Percentiles rank a stretch among this genome's conserved stretches.
phyloP scores from a whole-genome alignment of 2,797 vertebrate genomes.

The Thamnophis elegans region DNA sequence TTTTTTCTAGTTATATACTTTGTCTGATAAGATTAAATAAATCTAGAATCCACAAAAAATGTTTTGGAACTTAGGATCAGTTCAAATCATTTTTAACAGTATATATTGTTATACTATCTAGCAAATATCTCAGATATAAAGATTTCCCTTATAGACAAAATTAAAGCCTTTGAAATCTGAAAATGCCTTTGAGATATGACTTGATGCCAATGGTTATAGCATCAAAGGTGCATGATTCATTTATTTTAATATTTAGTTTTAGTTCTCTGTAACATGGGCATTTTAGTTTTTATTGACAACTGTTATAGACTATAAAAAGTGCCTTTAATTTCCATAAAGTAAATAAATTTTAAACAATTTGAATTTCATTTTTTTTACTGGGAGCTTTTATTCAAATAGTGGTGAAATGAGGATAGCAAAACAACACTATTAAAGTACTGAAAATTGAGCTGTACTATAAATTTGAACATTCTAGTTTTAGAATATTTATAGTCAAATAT shows the following conservation, averaged over 20 bases:
- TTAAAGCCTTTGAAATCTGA: background rate
- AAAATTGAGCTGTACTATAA: background rate
- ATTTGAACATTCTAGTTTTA: background rate
- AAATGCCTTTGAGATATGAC: background rate
- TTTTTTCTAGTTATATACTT: background rate
- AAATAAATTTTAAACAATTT: background rate
- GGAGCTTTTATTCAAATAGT: background rate
- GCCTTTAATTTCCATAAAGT: background rate
- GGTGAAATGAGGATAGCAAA: background rate
- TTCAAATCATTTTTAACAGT: background rate
- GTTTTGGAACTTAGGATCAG: background rate
- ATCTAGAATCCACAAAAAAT: background rate
- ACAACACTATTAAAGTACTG: background rate
- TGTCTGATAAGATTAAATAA: background rate
- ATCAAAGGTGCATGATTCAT: background rate
- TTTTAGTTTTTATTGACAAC: background rate
- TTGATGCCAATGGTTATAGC: background rate
- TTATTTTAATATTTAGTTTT: background rate
- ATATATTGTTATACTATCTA: background rate
- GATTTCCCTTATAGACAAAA: background rate
- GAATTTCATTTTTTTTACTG: background rate
- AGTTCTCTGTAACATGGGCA: background rate
- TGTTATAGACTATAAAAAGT: background rate
- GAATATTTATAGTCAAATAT: background rate
- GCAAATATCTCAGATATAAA: background rate